Base-by-base conservation (phyloP, 1,140 invertebrate genomes). In the Pseudachorutes palmiensis region DNA sequence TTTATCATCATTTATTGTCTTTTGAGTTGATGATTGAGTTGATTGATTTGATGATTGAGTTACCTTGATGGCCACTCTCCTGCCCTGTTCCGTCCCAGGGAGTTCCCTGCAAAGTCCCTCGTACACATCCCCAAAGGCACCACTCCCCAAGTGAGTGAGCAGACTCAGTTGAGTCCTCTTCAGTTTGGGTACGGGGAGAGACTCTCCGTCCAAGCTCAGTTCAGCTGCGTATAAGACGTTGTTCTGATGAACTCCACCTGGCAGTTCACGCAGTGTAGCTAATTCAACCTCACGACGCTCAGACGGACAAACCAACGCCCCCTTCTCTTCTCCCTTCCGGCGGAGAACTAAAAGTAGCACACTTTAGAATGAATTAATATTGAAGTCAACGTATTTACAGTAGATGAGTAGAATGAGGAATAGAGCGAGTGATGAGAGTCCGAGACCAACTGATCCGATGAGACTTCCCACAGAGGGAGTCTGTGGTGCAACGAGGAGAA, bases 81-180 rank as follows among this genome's bases (percentile, higher is more conserved):
- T 84, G 26, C 36, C 36, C 9, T 12, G 36, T 9, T 9, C 9
- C 36, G 36, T 0, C 94, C 95, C 81, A n/a, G n/a, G n/a, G 85
- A 12, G 85, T 84, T 28, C 36, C 36, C 9, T 12, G 36, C 9
- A 19, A 45, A 9, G 36, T 0, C 94, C 95, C 81, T 96, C 91
- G 76, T 90, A 96, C 1, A 98, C 95, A 80, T 97, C 93, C 1
- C 94, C 95, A 77, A 98, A 98, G n/a, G 93, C 93, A 1, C 95
- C 96, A 68, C 90, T 92, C 0, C 94, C 95, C 45, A 98, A 79
- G 75, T 94, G 93, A 77, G 93, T 92, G 0, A 85, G 88, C 1
- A 94, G 77, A 0, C 86, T 89, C 48, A 98, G 88, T 75, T 87
- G 84, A 51, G 88, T 87, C 62, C 88, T 82, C 31, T 85, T 82